These are phyloP conservation scores for Temnothorax rugatulus DNA, from an alignment of 2,888 invertebrate species.

Conservation along the genomic window DNA sequence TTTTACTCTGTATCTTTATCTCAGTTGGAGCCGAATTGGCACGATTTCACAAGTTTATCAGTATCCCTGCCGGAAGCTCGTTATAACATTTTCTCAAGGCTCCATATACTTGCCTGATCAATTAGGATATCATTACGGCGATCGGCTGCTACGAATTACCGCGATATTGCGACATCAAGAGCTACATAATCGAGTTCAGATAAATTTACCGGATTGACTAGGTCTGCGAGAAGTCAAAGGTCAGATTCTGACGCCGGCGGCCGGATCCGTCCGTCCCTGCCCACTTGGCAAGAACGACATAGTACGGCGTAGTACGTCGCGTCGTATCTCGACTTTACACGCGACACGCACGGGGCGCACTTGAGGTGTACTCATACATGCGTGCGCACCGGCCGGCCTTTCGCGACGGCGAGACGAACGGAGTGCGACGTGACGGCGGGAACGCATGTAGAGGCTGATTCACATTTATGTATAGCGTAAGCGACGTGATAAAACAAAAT, in stretches of 20 bases:
- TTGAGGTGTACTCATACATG: constrained; percentile 59
- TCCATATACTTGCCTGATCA: not conserved
- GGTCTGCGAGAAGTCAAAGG: not conserved
- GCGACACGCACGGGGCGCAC: constrained; percentile 45
- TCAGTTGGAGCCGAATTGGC: not conserved
- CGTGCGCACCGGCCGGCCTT: constrained; percentile 45
- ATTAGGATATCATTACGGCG: not conserved
- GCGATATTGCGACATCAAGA: not conserved
- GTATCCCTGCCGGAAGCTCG: not conserved
- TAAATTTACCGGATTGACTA: constrained; percentile 16
- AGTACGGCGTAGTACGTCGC: constrained; percentile 62
- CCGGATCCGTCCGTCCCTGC: constrained; percentile 59
- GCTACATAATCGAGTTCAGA: not conserved
- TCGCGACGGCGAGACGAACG: not conserved
- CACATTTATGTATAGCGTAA: constrained; percentile 10
- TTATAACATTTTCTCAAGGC: not conserved
- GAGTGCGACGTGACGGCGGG: constrained; percentile 24
- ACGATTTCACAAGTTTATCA: not conserved
- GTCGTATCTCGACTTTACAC: constrained; percentile 56
- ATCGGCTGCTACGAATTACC: not conserved
- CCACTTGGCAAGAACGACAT: constrained; percentile 63
- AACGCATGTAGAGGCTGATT: constrained; percentile 28
- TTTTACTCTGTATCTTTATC: not conserved
- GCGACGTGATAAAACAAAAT: not conserved
- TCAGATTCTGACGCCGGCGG: constrained; percentile 16